Evolutionary conservation across 1,140 invertebrate species (phyloP).

Genomic region (Brachionus plicatilis): DNA sequence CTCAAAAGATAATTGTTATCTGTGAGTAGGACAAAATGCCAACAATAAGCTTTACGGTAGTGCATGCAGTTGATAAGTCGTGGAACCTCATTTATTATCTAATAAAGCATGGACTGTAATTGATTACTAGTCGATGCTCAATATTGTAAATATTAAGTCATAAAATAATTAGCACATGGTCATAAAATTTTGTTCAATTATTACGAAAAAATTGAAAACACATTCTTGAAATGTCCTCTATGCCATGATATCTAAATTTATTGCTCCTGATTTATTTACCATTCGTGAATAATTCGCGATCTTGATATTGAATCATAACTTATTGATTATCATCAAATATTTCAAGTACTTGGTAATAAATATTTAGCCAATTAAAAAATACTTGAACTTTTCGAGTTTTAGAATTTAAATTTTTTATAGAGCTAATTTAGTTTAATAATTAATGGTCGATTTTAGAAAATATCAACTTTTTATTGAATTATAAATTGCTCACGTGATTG

Average conservation of each 20-base stretch:
- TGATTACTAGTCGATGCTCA: neutral
- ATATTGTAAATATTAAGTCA: neutral
- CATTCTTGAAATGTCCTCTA: neutral
- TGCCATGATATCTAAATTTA: neutral
- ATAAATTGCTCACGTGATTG: neutral
- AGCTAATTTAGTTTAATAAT: neutral
- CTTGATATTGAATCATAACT: slow-evolving; percentile 12
- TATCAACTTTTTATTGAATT: neutral
- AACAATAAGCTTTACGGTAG: neutral
- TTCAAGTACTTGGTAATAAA: slow-evolving; percentile 14
- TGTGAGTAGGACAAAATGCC: neutral
- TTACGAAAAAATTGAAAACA: slow-evolving; percentile 17
- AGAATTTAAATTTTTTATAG: neutral
- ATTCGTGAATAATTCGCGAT: slow-evolving; percentile 1
- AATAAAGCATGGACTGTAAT: neutral
- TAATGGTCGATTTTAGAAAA: neutral
- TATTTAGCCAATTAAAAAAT: neutral
- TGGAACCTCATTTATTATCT: neutral
- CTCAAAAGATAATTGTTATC: neutral
- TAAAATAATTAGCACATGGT: slow-evolving; percentile 27
- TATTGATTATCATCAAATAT: neutral
- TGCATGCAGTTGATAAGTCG: neutral
- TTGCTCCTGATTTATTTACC: neutral
- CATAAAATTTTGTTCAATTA: neutral
- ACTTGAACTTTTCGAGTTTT: neutral